Evolutionary conservation across 2,113 vertebrate genomes (phyloP).

Genomic region (Salminus brasiliensis): DNA sequence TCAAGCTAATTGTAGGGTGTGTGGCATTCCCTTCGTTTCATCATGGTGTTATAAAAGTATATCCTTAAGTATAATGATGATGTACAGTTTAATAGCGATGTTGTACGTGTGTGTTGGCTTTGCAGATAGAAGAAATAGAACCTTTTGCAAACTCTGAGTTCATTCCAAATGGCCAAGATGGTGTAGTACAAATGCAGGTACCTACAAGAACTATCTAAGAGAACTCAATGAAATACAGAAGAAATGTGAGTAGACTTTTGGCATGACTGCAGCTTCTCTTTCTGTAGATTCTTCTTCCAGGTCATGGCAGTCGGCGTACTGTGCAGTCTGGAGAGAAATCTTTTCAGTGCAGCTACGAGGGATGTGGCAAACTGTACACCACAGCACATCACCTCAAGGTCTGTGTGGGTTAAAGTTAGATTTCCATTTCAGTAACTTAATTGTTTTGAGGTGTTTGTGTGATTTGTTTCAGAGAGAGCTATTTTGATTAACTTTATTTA

Average conservation of each 20-base stretch:
- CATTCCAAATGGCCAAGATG: slow-evolving; percentile 86
- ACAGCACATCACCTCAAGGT: slow-evolving; percentile 98
- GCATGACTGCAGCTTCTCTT: neutral
- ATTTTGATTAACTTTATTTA: too few species aligned
- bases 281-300: slow-evolving; percentile 93
- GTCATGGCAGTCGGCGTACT: slow-evolving; percentile 78
- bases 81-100: too few species aligned
- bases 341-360: slow-evolving; percentile 94
- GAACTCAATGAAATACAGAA: neutral
- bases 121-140: slow-evolving; percentile 87
- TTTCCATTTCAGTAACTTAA: too few species aligned
- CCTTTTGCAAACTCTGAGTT: slow-evolving; percentile 76
- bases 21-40: neutral
- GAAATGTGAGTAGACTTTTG: neutral
- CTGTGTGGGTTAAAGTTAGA: neutral
- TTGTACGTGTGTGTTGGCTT: neutral
- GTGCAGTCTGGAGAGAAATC: slow-evolving; percentile 91
- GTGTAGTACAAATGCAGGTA: slow-evolving; percentile 89
- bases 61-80: too few species aligned
- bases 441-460: too few species aligned
- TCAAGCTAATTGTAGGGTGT: neutral
- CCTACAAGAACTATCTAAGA: too few species aligned
- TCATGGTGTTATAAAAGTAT: too few species aligned
- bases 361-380: slow-evolving; percentile 96
- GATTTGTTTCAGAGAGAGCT: too few species aligned